Percentiles rank a stretch among this genome's conserved stretches.
Conservation (phyloP, 1,140 invertebrate genomes). For the Aphidius ervi region DNA sequence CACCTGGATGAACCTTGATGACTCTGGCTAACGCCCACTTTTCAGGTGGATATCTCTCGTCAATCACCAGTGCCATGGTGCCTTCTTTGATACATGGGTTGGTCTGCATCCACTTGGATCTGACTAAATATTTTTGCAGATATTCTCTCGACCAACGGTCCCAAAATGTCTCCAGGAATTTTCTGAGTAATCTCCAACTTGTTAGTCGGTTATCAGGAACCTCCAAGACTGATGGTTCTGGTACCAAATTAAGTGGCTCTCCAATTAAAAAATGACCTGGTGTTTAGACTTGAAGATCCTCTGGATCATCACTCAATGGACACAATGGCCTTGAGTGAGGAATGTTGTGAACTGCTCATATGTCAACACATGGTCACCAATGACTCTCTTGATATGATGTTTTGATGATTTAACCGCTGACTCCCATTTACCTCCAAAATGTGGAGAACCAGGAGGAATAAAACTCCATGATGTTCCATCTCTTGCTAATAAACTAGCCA, state of each 20-base stretch:
- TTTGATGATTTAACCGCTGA: constrained; percentile 27
- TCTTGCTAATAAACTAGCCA: constrained; percentile 5
- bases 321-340: constrained; percentile 28
- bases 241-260: constrained; percentile 8
- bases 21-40: too few relatives aligned
- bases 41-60: too few relatives aligned
- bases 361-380: constrained; percentile 16
- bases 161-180: too few relatives aligned
- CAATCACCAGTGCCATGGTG: too few relatives aligned
- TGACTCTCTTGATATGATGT: constrained; percentile 24
- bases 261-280: constrained; percentile 33
- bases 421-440: constrained; percentile 23
- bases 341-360: constrained; percentile 25
- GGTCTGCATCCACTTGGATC: too few relatives aligned
- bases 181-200: not conserved
- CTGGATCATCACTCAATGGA: constrained; percentile 17
- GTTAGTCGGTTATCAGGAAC: not conserved
- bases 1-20: too few relatives aligned
- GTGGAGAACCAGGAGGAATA: constrained; percentile 18
- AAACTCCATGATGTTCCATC: constrained; percentile 18
- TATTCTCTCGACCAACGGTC: too few relatives aligned
- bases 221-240: constrained; percentile 6
- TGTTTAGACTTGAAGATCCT: constrained; percentile 29
- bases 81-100: too few relatives aligned
- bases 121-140: too few relatives aligned